Conservation (phyloP, 2,888 invertebrate species). For the Acleris holmiana region DNA sequence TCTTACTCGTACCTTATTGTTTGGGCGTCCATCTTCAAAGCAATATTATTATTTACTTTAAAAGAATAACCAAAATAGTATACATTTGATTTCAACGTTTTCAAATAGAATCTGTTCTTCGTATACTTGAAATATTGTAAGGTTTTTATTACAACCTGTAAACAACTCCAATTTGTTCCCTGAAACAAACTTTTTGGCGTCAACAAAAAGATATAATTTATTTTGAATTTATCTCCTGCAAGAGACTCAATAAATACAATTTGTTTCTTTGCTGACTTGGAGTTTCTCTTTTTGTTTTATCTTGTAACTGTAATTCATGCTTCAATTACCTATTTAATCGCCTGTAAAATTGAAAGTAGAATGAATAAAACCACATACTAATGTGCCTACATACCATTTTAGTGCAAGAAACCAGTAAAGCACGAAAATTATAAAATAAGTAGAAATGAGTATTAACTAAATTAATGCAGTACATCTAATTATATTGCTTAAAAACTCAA, state of each 20-base stretch:
- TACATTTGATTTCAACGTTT: slow-evolving; percentile 43
- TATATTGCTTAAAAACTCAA: too few relatives aligned
- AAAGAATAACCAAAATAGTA: slow-evolving; percentile 45
- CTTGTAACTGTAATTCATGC: background rate
- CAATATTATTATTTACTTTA: slow-evolving; percentile 49
- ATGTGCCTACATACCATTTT: too few relatives aligned
- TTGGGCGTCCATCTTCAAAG: slow-evolving; percentile 51
- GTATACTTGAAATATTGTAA: slow-evolving; percentile 41
- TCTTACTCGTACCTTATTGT: too few relatives aligned
- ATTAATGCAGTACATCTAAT: too few relatives aligned
- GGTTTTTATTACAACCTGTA: slow-evolving; percentile 3
- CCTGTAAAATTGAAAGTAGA: background rate
- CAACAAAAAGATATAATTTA: slow-evolving; percentile 15
- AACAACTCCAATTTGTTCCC: slow-evolving; percentile 11
- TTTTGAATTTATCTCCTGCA: background rate
- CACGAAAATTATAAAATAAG: too few relatives aligned
- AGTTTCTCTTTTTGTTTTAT: too few relatives aligned
- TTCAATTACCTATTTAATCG: background rate
- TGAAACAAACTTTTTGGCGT: slow-evolving; percentile 1
- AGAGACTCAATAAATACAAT: background rate
- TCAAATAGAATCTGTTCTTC: slow-evolving; percentile 41
- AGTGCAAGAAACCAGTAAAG: too few relatives aligned
- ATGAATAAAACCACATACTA: too few relatives aligned
- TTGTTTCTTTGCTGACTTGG: background rate
- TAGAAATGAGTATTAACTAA: too few relatives aligned